Base-by-base conservation (phyloP, 2,888 invertebrate genomes). In the Electrophaes corylata region DNA sequence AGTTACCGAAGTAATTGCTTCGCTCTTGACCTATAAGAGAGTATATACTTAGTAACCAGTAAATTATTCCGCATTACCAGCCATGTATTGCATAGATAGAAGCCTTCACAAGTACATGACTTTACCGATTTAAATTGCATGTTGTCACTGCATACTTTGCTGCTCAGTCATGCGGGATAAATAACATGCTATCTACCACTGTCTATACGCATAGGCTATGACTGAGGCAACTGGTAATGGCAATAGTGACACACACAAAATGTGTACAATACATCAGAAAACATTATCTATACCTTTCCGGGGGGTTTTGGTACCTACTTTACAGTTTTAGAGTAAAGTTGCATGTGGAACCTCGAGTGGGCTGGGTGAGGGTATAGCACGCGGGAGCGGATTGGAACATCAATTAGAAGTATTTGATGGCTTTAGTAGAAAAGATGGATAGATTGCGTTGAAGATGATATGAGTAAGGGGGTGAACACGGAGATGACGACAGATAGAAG, bases 61-160 rank as follows among this genome's bases (percentile, higher is more conserved):
- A 16, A 33, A 45, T 39, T 26, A 54, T 62, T 62, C 60, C 54
- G 58, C 62, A 49, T 62, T 56, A 43, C 55, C 50, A 60, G 43
- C 45, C 57, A 58, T 56, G 62, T 60, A 60, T 51, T 33, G 54
- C 50, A 60, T 57, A 54, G n/a, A 56, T 57, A 60, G 54, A 49
- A 70, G 52, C 62, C 60, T 60, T 55, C 55, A 48, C 26, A 35
- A 41, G 50, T 57, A 37, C 16, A 64, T 60, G 51, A 64, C 53
- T 60, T 44, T 64, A 57, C 56, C 59, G 49, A 57, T 57, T 51
- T 60, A 61, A 67, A 70, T 68, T 68, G 64, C 62, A 57, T 57
- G 60, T 67, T 66, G 66, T 65, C 67, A 66, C 58, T 62, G 66
- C 66, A 65, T 65, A 65, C 58, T 67, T 64, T 45, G 45, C 45